These are phyloP conservation scores for Drosophila leonis DNA, from an alignment of 2,888 invertebrate genomes.

Conservation along the genomic window DNA sequence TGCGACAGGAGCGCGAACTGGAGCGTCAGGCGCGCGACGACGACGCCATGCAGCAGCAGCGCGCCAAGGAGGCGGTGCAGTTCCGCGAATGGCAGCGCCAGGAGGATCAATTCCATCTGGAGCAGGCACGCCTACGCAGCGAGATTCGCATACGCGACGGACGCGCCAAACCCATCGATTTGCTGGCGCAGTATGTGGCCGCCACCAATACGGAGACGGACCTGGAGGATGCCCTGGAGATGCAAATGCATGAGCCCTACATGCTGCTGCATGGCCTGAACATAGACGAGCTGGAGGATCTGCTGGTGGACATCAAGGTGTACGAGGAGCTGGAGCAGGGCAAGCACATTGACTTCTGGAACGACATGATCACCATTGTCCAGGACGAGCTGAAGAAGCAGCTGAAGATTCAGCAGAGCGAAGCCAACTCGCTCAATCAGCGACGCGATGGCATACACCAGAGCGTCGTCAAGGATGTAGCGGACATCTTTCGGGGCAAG, in stretches of 20 bases:
- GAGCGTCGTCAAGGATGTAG: slow-evolving; percentile 95
- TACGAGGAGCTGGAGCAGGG: slow-evolving; percentile 96
- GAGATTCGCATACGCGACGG: slow-evolving; percentile 98
- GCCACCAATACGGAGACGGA: slow-evolving; percentile 92
- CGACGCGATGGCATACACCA: slow-evolving; percentile 91
- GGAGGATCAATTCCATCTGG: slow-evolving; percentile 98
- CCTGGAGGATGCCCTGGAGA: slow-evolving; percentile 96
- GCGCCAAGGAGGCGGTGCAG: slow-evolving; percentile 95
- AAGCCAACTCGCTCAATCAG: slow-evolving; percentile 87
- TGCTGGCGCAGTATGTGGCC: slow-evolving; percentile 97
- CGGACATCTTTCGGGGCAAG: slow-evolving; percentile 96
- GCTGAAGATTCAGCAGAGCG: slow-evolving; percentile 89
- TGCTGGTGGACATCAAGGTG: slow-evolving; percentile 97
- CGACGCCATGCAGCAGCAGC: slow-evolving; percentile 93
- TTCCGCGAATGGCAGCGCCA: slow-evolving; percentile 97
- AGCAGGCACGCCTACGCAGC: slow-evolving; percentile 97
- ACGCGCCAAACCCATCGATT: slow-evolving; percentile 98
- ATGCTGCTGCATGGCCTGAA: slow-evolving; percentile 96
- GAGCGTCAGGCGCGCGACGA: slow-evolving; percentile 93
- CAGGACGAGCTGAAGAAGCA: slow-evolving; percentile 96
- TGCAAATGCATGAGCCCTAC: slow-evolving; percentile 99
- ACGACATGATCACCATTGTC: slow-evolving; percentile 97
- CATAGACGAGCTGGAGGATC: slow-evolving; percentile 96
- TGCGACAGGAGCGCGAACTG: slow-evolving; percentile 94
- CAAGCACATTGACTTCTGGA: slow-evolving; percentile 96